These are phyloP conservation scores for Cydia splendana DNA, from an alignment of 1,140 invertebrate genomes.

Conservation along the genomic window DNA sequence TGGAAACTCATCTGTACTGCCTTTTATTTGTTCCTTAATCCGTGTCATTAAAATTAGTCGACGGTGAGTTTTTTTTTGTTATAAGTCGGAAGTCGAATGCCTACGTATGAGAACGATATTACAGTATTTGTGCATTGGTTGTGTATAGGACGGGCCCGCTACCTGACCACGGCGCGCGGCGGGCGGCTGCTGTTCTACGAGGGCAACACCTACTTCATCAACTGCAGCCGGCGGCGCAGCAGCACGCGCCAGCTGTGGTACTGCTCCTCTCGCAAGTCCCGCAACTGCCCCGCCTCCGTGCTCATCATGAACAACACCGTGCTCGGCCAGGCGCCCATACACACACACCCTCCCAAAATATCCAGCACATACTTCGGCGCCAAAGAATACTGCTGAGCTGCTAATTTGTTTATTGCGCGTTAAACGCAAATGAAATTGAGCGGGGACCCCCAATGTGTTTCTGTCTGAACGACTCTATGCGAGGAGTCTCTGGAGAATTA, in stretches of 20 bases:
- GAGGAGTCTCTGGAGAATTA: background rate
- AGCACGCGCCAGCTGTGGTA: conserved; percentile 60
- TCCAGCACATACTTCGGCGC: conserved; percentile 45
- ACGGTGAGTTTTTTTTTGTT: background rate
- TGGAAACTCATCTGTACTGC: background rate
- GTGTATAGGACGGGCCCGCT: conserved; percentile 54
- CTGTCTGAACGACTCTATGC: background rate
- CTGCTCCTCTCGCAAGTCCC: conserved; percentile 64
- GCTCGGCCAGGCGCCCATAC: conserved; percentile 54
- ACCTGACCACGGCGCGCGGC: conserved; percentile 56
- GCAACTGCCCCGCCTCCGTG: conserved; percentile 58
- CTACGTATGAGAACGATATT: background rate
- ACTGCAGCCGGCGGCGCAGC: conserved; percentile 55
- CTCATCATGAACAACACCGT: conserved; percentile 58
- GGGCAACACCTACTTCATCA: conserved; percentile 66
- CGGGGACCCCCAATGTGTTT: conserved; percentile 7
- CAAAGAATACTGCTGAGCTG: conserved; percentile 37
- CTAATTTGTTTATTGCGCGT: conserved; percentile 24
- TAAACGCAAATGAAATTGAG: conserved; percentile 10
- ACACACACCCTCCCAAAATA: conserved; percentile 65
- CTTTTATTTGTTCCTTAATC: background rate
- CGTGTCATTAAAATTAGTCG: background rate
- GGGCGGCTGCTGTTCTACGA: conserved; percentile 58
- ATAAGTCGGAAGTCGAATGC: background rate
- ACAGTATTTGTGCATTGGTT: conserved; percentile 29